phyloP scores from a whole-genome alignment of 2,888 invertebrate species.

The Cordilura impudica region DNA sequence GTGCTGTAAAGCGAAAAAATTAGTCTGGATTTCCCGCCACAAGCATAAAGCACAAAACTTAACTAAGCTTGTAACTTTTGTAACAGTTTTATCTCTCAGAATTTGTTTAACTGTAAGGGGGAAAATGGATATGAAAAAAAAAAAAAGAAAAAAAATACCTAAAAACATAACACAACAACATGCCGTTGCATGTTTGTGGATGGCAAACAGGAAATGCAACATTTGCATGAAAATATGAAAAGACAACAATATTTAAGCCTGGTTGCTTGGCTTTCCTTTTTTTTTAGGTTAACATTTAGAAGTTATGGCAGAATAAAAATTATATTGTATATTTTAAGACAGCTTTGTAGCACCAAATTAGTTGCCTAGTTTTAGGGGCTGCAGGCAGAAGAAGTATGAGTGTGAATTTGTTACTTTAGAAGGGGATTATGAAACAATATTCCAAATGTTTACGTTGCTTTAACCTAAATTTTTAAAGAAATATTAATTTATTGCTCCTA shows the following conservation, averaged over 20 bases:
- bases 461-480: background rate
- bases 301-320: conserved; percentile 3
- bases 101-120: background rate
- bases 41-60: background rate
- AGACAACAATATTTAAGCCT: conserved; percentile 3
- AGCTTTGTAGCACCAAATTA: conserved; percentile 43
- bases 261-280: background rate
- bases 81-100: background rate
- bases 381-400: background rate
- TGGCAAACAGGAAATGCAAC: conserved; percentile 52
- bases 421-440: too few species aligned
- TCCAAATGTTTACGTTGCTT: background rate
- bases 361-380: conserved; percentile 44
- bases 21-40: background rate
- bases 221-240: conserved; percentile 38
- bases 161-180: background rate
- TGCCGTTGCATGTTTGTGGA: background rate
- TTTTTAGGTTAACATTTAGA: conserved; percentile 27
- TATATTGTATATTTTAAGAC: conserved; percentile 39
- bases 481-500: background rate
- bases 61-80: background rate
- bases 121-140: background rate
- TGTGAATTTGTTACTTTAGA: too few species aligned
- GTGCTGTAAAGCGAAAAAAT: background rate
- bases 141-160: too few species aligned